Conservation (phyloP, 1,140 invertebrate genomes). For the Frieseomelitta varia region DNA sequence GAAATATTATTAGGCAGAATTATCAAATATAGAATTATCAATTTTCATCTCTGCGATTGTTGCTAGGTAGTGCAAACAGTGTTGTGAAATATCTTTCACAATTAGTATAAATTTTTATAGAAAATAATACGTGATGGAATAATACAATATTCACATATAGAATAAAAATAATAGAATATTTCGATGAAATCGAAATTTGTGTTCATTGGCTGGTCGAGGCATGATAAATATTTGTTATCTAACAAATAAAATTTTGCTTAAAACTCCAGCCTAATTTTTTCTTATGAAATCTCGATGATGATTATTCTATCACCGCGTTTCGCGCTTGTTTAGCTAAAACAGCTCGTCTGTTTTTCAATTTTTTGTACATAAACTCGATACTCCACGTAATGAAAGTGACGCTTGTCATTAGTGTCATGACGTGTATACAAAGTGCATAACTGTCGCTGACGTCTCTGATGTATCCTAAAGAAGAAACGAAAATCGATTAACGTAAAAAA, state of each 20-base stretch:
- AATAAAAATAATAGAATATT: not conserved
- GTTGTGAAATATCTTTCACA: not conserved
- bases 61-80: not conserved
- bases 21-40: not conserved
- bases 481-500: not conserved
- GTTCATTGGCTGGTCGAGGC: not conserved
- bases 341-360: slow-evolving; percentile 32
- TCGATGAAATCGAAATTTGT: too few relatives aligned
- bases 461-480: slow-evolving; percentile 82
- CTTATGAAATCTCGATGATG: not conserved
- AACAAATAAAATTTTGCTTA: not conserved
- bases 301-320: slow-evolving; percentile 13
- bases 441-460: slow-evolving; percentile 87
- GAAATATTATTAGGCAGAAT: not conserved
- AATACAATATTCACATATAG: not conserved
- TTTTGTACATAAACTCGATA: slow-evolving; percentile 83
- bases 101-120: not conserved
- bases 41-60: not conserved
- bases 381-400: slow-evolving; percentile 86
- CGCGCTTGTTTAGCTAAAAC: slow-evolving; percentile 9
- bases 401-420: slow-evolving; percentile 87
- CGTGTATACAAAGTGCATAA: slow-evolving; percentile 87
- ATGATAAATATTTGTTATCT: not conserved
- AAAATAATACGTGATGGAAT: not conserved
- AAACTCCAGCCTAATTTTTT: not conserved